Conservation (phyloP, 35 echinoderm and acorn worm species). For the Apostichopus californicus region DNA sequence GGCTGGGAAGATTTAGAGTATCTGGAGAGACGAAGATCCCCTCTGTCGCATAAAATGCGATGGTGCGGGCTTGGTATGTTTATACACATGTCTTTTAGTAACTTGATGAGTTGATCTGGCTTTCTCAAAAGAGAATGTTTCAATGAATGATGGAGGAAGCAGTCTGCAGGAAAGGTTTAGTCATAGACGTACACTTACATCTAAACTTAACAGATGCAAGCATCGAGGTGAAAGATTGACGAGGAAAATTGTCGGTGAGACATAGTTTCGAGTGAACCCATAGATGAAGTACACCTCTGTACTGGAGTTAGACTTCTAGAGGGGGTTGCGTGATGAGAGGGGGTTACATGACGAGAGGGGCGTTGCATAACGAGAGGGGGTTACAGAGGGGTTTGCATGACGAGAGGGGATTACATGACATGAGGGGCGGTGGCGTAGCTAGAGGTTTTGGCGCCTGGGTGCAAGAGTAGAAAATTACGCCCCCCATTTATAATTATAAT, state of each 20-base stretch:
- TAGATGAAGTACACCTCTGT: background rate
- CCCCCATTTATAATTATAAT: too few relatives aligned
- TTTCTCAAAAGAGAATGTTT: background rate
- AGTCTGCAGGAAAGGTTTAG: background rate
- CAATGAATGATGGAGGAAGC: background rate
- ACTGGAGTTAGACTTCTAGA: background rate
- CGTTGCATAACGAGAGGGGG: too few relatives aligned
- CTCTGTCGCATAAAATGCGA: slow-evolving; percentile 10
- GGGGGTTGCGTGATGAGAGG: too few relatives aligned
- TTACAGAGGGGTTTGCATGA: too few relatives aligned
- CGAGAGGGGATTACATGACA: too few relatives aligned
- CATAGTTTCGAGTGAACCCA: too few relatives aligned
- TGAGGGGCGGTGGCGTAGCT: too few relatives aligned
- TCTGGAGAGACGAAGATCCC: background rate
- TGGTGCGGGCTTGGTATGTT: slow-evolving; percentile 27
- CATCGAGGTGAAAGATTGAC: background rate
- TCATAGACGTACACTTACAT: background rate
- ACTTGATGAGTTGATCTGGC: slow-evolving; percentile 6
- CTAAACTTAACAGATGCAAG: background rate
- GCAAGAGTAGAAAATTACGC: too few relatives aligned
- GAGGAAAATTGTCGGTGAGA: background rate
- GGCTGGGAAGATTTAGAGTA: slow-evolving; percentile 26
- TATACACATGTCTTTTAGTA: slow-evolving; percentile 15
- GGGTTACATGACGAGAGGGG: too few relatives aligned
- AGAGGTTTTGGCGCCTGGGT: too few relatives aligned